Base-by-base conservation (phyloP, 2,888 invertebrate genomes). In the Luffia ferchaultella region DNA sequence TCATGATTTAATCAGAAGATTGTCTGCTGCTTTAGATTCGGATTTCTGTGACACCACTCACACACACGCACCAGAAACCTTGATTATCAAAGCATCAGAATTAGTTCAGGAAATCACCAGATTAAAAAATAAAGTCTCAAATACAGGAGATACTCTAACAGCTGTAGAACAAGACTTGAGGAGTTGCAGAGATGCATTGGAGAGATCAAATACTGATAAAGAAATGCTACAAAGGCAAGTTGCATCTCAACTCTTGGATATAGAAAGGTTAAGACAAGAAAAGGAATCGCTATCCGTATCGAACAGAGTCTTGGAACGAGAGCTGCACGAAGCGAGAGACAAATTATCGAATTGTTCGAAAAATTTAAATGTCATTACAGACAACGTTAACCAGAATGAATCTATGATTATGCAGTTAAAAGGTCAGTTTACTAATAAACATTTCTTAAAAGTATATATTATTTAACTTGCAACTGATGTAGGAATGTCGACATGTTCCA, bases 11-110 rank as follows among this genome's bases (percentile, higher is more conserved):
- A 85, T 93, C 16, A 85, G 91, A 42, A 86, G 93, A 51, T 68
- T 93, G 40, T 89, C 91, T 2, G 86, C 87, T 12, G 89, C 91
- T n/a, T 68, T 94, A 49, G 91, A 90, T 43, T 77, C 88, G 15
- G 91, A 93, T 59, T 86, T 89, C 57, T 88, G 89, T 61, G 92
- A 92, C 53, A 80, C 85, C 42, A 73, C 86, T 1, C 90, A 89
- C 63, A 76, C 85, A 2, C 85, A 87, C 54, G 87, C 90, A 1
- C 87, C 90, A 0, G 93, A 93, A 63, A 86, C 88, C 55, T 85
- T 93, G 2, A 85, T 93, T n/a, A 89, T 90, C 51, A 91, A 92
- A 70, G 90, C 92, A 3, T 87, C 91, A 5, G 93, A 93, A 70
- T 76, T 93, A 16, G 90, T 93, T 18, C 90, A 92, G 67, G 93